Evolutionary conservation across 2,113 vertebrate genomes (phyloP), one percentile per base, ranked within the genome.

Genomic region (Trogon melanurus): DNA sequence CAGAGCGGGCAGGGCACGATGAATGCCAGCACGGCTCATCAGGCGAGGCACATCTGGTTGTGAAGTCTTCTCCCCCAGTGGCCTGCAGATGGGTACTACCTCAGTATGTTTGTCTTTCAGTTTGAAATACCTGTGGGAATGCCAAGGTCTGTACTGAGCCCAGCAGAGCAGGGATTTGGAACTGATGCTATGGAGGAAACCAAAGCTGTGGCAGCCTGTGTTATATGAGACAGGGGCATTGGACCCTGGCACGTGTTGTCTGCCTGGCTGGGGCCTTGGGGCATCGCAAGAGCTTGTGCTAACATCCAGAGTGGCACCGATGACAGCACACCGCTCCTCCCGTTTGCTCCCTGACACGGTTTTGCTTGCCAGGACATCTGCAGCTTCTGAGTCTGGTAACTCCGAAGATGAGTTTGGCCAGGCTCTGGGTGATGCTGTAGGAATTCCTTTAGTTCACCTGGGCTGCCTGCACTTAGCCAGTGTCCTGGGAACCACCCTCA

Each of bases 21-120:
- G 62, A 27, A 60, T 17, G 7, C 25, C 57, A 32, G 48, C 5
- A 0, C 0, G 11, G 56, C 30, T 3, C 0, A 5, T 20, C 3
- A 0, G 13, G 13, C 2, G 4, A 26, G n/a, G 64, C 26, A 58
- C 73, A n/a, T 44, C 2, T 53, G 56, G 26, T 18, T 65, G 29
- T 4, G 30, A 27, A 48, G 10, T 8, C 58, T 65, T 65, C 44
- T 69, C 14, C 4, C n/a, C 2, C 21, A 3, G 23, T 6, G 25
- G 29, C 16, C 76, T 32, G 47, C 26, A 61, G 45, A 13, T 0
- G 0, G 47, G 21, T 26, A 9, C 19, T 18, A 15, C 34, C 10
- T 22, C 8, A 20, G 26, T 10, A 3, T 4, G 4, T 18, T 86
- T 76, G 41, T 81, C 13, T 36, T 84, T 57, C 65, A 7, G 25